Evolutionary conservation across 2,113 vertebrate species (phyloP), one percentile per base, ranked within the genome.

Genomic region (Excalfactoria chinensis): DNA sequence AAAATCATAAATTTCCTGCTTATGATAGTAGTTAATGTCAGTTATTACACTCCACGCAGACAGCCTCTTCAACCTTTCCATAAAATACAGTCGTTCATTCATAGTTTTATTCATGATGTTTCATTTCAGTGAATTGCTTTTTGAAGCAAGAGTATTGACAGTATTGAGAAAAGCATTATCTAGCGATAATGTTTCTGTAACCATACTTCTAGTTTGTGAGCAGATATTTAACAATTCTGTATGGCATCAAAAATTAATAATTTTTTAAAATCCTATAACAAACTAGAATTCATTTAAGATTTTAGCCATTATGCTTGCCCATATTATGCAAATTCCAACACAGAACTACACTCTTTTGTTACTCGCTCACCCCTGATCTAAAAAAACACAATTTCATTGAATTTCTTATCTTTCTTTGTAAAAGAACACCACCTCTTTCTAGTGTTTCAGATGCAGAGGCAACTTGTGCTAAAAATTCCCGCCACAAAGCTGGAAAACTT

Each of bases 1-100:
- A 92, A 96, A 96, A 86, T 67, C 48, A 70, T 58, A 68, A 18
- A 41, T 26, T 58, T 94, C 56, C 78, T 76, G 49, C 63, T 90
- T 88, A 44, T 58, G 34, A 95, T 7, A 90, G 68, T 35, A 90
- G 32, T 93, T 91, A 70, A 41, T 37, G 26, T 44, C 63, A 93
- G 77, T 81, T 92, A 86, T 32, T 72, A 83, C 9, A 73, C 1
- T 13, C 43, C 49, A 89, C 35, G 67, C 7, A 34, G 10, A 21
- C 23, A 63, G 28, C 13, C 74, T 93, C 95, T 86, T 75, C 55
- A 91, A 49, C 59, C 66, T 85, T 93, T 71, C 75, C 81, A 18
- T 87, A 90, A 94, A 95, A 72, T 74, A 40, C 1, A 55, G 34
- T 34, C 32, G 67, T 26, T 51, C 25, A 84, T 71, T 88, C 49